Conservation (phyloP, 1,140 invertebrate genomes). For the Lepeophtheirus salmonis region DNA sequence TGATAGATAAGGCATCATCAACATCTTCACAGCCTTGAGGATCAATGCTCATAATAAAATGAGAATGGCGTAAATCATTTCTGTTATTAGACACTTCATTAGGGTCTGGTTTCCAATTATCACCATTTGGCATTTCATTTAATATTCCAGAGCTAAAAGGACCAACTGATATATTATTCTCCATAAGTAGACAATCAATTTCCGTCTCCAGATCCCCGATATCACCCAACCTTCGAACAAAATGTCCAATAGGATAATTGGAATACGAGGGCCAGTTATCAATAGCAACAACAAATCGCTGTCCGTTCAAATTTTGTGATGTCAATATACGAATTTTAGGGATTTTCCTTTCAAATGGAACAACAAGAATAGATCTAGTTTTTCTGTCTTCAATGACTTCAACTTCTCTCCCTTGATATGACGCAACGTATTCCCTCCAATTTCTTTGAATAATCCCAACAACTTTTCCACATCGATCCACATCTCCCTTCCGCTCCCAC, state of each 20-base stretch:
- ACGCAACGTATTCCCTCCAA: constrained; percentile 32
- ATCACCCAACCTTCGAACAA: constrained; percentile 30
- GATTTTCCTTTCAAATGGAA: constrained; percentile 30
- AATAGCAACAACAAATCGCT: constrained; percentile 29
- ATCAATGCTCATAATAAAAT: constrained; percentile 34
- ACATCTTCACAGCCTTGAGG: constrained; percentile 32
- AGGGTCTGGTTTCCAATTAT: constrained; percentile 25
- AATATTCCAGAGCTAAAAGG: constrained; percentile 20
- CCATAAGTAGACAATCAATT: constrained; percentile 24
- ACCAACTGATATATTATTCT: constrained; percentile 20
- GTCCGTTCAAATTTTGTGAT: constrained; percentile 21
- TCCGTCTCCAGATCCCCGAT: constrained; percentile 27
- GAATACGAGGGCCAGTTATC: constrained; percentile 31
- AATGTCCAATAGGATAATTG: constrained; percentile 32
- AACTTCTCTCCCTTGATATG: constrained; percentile 25
- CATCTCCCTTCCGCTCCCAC: constrained; percentile 18
- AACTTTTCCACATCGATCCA: constrained; percentile 28
- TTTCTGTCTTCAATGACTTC: constrained; percentile 6
- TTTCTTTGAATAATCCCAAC: constrained; percentile 33
- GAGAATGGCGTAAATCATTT: constrained; percentile 28
- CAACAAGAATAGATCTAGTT: constrained; percentile 25
- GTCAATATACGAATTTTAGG: constrained; percentile 31
- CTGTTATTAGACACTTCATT: constrained; percentile 23
- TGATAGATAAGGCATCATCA: constrained; percentile 32
- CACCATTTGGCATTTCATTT: constrained; percentile 25